Percentiles rank a stretch among this genome's conserved stretches.
phyloP scores from a whole-genome alignment of 2,888 invertebrate species.

The Nemoura dubitans region DNA sequence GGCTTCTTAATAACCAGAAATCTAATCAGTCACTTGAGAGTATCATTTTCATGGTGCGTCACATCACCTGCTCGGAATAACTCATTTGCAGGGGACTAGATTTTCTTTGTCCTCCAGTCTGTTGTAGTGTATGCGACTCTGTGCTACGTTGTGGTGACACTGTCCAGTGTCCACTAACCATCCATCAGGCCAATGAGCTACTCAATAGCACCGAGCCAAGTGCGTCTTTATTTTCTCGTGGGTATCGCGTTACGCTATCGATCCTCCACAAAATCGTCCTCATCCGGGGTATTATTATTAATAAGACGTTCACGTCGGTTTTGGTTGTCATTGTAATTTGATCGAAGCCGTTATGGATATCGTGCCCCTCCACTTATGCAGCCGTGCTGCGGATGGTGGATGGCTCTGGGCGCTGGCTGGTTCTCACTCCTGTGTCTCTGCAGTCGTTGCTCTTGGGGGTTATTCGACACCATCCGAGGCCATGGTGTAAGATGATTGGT shows the following conservation, averaged over 20 bases:
- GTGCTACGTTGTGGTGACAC: neutral
- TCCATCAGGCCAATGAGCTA: neutral
- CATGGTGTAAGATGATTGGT: too few relatives aligned
- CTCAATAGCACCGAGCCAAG: neutral
- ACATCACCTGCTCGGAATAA: neutral
- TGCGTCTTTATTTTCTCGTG: neutral
- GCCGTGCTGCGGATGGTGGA: neutral
- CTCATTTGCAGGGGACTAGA: neutral
- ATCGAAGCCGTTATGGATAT: neutral
- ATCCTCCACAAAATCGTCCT: neutral
- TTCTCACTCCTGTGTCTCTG: neutral
- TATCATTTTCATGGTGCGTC: neutral
- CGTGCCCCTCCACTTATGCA: neutral
- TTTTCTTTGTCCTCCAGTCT: neutral
- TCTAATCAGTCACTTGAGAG: neutral
- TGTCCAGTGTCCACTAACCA: neutral
- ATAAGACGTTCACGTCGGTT: slow-evolving; percentile 12
- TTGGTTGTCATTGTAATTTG: slow-evolving; percentile 5
- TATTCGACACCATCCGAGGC: neutral
- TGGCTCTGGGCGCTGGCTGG: neutral
- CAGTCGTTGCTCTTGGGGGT: neutral
- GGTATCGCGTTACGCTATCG: neutral
- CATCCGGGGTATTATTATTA: neutral
- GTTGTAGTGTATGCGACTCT: neutral
- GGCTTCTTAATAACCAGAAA: neutral